Percentiles rank a stretch among this genome's conserved stretches.
Evolutionary conservation across 2,888 invertebrate genomes (phyloP).

Genomic region (Tiliacea citrago): DNA sequence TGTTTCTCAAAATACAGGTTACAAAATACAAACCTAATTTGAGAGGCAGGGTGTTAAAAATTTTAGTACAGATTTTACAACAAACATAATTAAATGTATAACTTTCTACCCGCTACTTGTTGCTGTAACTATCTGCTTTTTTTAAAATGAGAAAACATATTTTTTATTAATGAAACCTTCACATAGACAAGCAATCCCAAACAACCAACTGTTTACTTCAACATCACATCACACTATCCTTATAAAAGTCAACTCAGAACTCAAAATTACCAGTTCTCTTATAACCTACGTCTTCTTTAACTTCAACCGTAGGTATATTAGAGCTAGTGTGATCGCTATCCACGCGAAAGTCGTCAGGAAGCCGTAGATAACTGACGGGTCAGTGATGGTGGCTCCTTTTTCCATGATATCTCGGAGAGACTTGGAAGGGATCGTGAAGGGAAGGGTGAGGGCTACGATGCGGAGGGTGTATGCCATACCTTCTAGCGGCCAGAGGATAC

Average conservation of each 20-base stretch:
- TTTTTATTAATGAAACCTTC: too few relatives aligned
- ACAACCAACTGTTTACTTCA: not conserved
- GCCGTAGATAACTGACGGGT: slow-evolving; percentile 94
- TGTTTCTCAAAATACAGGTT: too few relatives aligned
- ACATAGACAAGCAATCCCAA: slow-evolving; percentile 3
- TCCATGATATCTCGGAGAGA: slow-evolving; percentile 94
- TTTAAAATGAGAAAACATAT: too few relatives aligned
- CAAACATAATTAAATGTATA: too few relatives aligned
- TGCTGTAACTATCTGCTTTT: too few relatives aligned
- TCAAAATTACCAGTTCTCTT: not conserved
- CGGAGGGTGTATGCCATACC: slow-evolving; percentile 92
- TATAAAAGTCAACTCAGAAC: slow-evolving; percentile 9
- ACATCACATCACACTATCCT: not conserved
- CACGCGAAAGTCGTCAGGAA: slow-evolving; percentile 92
- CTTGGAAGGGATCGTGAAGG: slow-evolving; percentile 95
- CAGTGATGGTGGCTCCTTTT: slow-evolving; percentile 93
- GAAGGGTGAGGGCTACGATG: slow-evolving; percentile 92
- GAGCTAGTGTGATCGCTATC: slow-evolving; percentile 90
- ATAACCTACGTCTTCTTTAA: slow-evolving; percentile 76
- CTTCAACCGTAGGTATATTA: slow-evolving; percentile 89
- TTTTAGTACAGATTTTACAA: too few relatives aligned
- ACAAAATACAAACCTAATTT: too few relatives aligned
- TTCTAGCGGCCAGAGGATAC: slow-evolving; percentile 93
- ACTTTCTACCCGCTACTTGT: too few relatives aligned
- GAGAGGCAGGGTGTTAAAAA: too few relatives aligned